Evolutionary conservation across 2,888 invertebrate genomes (phyloP), one percentile per base, ranked within the genome.

Genomic region (Pristionchus fissidentatus): DNA sequence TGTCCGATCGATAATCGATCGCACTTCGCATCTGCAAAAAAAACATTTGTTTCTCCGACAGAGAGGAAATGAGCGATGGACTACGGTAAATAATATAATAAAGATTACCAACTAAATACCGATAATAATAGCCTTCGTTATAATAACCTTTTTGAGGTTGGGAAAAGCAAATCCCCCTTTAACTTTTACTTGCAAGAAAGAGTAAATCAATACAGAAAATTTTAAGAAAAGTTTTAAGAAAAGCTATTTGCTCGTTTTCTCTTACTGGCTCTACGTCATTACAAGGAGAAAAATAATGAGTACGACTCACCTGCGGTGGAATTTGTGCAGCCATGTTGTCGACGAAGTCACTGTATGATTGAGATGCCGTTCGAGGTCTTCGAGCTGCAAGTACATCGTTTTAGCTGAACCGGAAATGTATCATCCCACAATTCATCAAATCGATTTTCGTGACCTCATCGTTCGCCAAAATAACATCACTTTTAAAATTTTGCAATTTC

Each of bases 321-420:
- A 87, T 87, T 66, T 89, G 89, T 26, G 80, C 62, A 1, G 86
- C 82, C 90, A 91, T 90, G 15, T 85, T 85, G 19, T 90, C 89
- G 75, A 87, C 89, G 83, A 91, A 90, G n/a, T 91, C 91, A 3
- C 85, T 84, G 84, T 88, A 88, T 15, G 88, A 82, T 87, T 88
- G 89, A 38, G 90, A 87, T 32, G 84, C 79, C 66, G 85, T 84
- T 22, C 87, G 84, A 29, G 49, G 81, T 26, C 81, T 60, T 19
- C 62, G 49, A 15, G 60, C 81, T 78, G 52, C 0, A 29, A 77
- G 26, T 73, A 43, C 8, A 29, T 60, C 26, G 19, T 7, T 73
- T 73, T 55, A 15, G n/a, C n/a, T n/a, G 55, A 57, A 57, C 29
- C 29, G 57, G 10, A 29, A 55, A 15, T 55, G 8, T 55, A 46